Percentiles rank a stretch among this genome's conserved stretches.
Evolutionary conservation across 2,888 invertebrate species (phyloP).

Genomic region (Meteorus colon): DNA sequence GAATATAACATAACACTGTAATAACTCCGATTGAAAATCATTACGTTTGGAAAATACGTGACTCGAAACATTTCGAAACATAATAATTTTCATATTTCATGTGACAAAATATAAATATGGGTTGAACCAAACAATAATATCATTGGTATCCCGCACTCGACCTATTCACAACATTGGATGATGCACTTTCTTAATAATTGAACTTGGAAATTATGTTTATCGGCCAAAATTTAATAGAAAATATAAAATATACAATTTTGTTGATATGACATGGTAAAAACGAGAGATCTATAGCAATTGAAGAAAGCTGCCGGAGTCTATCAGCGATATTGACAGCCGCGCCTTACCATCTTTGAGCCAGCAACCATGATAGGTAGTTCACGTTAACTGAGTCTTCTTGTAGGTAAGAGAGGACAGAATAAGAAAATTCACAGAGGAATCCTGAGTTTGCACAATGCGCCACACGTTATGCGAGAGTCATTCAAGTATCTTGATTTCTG

Average conservation of each 20-base stretch:
- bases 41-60: not conserved
- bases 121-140: not conserved
- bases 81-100: not conserved
- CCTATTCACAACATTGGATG: not conserved
- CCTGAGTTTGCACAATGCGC: not conserved
- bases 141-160: not conserved
- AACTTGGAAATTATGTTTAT: not conserved
- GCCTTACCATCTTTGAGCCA: conserved; percentile 68
- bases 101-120: not conserved
- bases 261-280: not conserved
- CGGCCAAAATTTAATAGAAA: not conserved
- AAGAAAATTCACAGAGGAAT: not conserved
- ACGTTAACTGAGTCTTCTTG: not conserved
- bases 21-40: not conserved
- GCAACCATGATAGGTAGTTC: conserved; percentile 64
- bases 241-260: not conserved
- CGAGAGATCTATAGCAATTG: not conserved
- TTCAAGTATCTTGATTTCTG: not conserved
- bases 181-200: not conserved
- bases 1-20: not conserved
- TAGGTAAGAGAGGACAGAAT: not conserved
- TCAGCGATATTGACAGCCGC: conserved; percentile 8
- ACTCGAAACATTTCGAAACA: not conserved
- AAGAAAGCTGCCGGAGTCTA: conserved; percentile 8
- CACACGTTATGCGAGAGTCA: not conserved